Percentiles rank a stretch among this genome's conserved stretches.
These are phyloP conservation scores for Eupsilia transversa DNA, from an alignment of 2,888 invertebrate genomes.

Conservation along the genomic window DNA sequence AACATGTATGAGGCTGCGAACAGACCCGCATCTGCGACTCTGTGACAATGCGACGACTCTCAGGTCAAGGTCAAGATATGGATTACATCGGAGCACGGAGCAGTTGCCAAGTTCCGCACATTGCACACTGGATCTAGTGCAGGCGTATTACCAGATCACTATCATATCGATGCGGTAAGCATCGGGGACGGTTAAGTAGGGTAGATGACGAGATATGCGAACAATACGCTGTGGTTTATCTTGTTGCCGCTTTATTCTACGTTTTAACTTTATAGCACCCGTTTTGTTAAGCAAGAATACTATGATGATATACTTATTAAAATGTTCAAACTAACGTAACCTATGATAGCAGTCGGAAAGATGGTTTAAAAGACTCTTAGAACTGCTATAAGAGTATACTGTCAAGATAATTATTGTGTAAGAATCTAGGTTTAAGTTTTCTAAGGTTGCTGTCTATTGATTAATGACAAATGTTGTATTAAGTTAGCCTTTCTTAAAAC, in stretches of 20 bases:
- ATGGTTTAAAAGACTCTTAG: background rate
- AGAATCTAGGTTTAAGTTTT: background rate
- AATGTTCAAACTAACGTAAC: background rate
- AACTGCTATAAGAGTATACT: too few relatives aligned
- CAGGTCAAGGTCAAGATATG: constrained; percentile 33
- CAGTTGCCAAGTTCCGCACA: constrained; percentile 25
- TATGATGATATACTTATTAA: background rate
- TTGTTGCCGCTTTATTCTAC: background rate
- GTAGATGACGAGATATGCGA: background rate
- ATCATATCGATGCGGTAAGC: constrained; percentile 14
- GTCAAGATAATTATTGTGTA: background rate
- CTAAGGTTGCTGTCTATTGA: background rate
- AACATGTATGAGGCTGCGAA: background rate
- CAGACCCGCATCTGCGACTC: constrained; percentile 6
- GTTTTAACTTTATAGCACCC: background rate
- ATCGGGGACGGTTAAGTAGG: background rate
- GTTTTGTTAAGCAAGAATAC: background rate
- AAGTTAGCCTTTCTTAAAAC: background rate
- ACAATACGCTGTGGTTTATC: background rate
- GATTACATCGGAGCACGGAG: constrained; percentile 15
- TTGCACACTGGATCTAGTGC: constrained; percentile 1
- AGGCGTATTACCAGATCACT: background rate
- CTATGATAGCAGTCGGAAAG: background rate
- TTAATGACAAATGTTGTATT: background rate
- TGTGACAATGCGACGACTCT: constrained; percentile 25